phyloP scores from a whole-genome alignment of 2,888 invertebrate species.

The Cancer borealis region DNA sequence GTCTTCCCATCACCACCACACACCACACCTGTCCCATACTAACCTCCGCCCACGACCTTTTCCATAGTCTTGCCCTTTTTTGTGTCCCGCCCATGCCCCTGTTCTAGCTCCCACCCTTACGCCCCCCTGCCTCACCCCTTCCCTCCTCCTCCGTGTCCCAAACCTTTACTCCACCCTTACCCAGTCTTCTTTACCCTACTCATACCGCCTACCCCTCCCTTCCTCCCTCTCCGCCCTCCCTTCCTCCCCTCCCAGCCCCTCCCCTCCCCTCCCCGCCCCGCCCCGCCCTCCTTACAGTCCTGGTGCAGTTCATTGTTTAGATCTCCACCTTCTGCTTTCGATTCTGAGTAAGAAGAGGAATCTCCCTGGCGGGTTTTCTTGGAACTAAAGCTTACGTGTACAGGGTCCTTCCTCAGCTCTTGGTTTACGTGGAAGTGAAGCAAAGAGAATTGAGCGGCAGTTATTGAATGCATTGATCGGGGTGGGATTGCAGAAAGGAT shows the following conservation, averaged over 20 bases:
- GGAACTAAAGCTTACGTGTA: slow-evolving; percentile 43
- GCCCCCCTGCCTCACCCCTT: neutral
- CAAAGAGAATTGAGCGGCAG: neutral
- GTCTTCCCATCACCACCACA: neutral
- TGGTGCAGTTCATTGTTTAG: slow-evolving; percentile 31
- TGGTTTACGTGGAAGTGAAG: slow-evolving; percentile 38
- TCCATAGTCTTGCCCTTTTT: neutral
- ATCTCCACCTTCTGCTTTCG: slow-evolving; percentile 39
- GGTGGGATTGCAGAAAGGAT: slow-evolving; percentile 2
- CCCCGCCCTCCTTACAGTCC: slow-evolving; percentile 28
- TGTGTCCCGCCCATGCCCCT: neutral
- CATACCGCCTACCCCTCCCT: neutral
- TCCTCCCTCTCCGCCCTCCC: neutral
- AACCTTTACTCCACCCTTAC: neutral
- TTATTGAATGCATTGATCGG: slow-evolving; percentile 45
- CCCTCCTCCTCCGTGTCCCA: neutral
- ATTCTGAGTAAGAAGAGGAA: slow-evolving; percentile 37
- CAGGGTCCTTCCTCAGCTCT: slow-evolving; percentile 22
- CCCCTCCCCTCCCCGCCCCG: neutral
- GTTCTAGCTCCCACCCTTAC: neutral
- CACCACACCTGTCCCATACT: neutral
- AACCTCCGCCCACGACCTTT: neutral
- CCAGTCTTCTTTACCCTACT: neutral
- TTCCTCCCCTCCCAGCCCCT: neutral
- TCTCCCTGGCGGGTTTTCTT: neutral